These are phyloP conservation scores for Brenthis ino DNA, from an alignment of 2,888 invertebrate genomes.

Conservation along the genomic window DNA sequence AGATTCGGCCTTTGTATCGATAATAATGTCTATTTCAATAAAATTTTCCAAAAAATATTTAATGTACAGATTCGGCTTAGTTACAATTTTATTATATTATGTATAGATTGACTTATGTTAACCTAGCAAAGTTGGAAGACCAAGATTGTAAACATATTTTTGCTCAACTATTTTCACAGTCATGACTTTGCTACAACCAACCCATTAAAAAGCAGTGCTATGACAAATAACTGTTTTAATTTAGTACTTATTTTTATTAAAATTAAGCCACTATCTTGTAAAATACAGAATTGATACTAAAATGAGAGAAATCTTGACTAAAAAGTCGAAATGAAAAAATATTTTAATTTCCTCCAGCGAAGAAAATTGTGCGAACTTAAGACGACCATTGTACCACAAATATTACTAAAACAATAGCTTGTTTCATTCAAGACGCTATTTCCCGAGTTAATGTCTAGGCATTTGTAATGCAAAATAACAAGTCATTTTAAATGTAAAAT, in stretches of 20 bases:
- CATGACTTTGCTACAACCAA: too few species aligned
- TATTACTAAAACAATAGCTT: slow-evolving; percentile 12
- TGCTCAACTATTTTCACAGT: too few species aligned
- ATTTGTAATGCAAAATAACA: background rate
- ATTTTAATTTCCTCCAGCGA: background rate
- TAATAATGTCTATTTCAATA: too few species aligned
- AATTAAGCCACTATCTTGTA: background rate
- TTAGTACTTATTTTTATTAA: background rate
- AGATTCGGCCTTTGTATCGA: too few species aligned
- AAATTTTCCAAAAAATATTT: too few species aligned
- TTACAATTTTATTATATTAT: too few species aligned
- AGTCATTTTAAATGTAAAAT: background rate
- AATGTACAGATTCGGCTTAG: too few species aligned
- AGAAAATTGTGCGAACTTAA: background rate
- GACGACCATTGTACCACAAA: background rate
- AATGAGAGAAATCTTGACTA: background rate
- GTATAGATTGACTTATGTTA: too few species aligned
- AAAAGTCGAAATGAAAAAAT: background rate
- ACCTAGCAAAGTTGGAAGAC: too few species aligned
- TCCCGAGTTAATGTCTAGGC: background rate
- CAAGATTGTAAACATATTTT: too few species aligned
- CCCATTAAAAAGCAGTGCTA: too few species aligned
- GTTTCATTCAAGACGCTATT: slow-evolving; percentile 7
- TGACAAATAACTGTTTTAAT: background rate
- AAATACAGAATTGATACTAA: background rate